These are phyloP conservation scores for Sinotaia quadrata DNA, from an alignment of 2,888 invertebrate genomes.

Conservation along the genomic window DNA sequence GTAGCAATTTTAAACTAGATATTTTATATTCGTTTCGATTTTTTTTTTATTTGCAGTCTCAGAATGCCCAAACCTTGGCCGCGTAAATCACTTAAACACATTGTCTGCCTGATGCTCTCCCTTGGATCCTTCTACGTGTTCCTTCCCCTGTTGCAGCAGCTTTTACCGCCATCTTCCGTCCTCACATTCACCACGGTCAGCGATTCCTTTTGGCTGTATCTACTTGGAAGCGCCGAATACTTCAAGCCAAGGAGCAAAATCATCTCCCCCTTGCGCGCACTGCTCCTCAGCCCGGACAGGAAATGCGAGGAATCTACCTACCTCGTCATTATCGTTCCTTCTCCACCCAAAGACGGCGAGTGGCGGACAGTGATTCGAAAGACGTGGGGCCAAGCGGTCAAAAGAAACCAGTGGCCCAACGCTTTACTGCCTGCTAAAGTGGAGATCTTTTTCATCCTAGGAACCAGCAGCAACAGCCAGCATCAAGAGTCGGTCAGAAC, in stretches of 20 bases:
- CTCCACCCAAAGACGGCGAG: background rate
- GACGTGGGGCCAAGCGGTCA: constrained; percentile 16
- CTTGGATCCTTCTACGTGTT: no score
- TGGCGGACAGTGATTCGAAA: constrained; percentile 2
- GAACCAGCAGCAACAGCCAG: background rate
- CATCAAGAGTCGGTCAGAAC: background rate
- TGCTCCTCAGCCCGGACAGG: background rate
- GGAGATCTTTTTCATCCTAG: constrained; percentile 12
- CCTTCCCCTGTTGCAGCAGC: no score
- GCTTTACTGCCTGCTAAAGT: background rate
- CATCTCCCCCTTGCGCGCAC: constrained; percentile 1
- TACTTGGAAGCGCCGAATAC: constrained; percentile 6
- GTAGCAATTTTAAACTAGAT: no score
- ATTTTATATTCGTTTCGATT: no score
- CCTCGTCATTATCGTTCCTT: constrained; percentile 5
- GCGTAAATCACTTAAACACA: no score
- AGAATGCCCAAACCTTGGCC: no score
- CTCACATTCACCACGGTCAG: background rate
- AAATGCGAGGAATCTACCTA: background rate
- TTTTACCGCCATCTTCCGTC: constrained; percentile 3
- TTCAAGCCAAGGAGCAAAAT: background rate
- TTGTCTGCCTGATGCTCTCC: no score
- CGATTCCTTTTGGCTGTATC: constrained; percentile 17
- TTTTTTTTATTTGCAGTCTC: no score
- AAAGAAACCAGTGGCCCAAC: constrained; percentile 5